A percentile compares a stretch with the other conserved stretches of the same genome.
Evolutionary conservation across 1,140 invertebrate species (phyloP).

Genomic region (Leguminivora glycinivorella): DNA sequence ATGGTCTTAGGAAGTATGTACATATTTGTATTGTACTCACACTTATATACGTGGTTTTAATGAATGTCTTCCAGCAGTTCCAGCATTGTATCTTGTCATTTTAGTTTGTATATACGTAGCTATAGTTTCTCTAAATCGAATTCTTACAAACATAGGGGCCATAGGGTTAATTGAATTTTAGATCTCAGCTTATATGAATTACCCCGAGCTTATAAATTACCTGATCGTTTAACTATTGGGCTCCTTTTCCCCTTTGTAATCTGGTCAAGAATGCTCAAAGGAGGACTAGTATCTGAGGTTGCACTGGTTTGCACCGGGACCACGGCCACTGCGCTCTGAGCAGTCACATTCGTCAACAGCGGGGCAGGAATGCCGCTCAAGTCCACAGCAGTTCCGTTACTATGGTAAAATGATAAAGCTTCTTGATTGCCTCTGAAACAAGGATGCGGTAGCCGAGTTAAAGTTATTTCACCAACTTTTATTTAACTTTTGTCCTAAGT

Average conservation of each 20-base stretch:
- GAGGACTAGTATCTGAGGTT: background rate
- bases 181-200: background rate
- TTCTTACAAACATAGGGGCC: no score
- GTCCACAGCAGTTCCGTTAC: conserved; percentile 56
- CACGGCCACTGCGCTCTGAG: conserved; percentile 54
- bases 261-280: background rate
- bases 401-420: conserved; percentile 54
- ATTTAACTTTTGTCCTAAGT: no score
- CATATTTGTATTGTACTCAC: no score
- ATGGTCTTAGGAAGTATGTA: no score
- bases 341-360: conserved; percentile 60
- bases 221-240: conserved; percentile 3
- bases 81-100: no score
- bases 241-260: background rate
- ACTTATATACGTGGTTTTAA: no score
- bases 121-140: no score
- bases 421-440: conserved; percentile 56
- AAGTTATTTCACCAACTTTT: no score
- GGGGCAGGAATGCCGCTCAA: conserved; percentile 49
- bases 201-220: background rate
- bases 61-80: no score
- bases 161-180: no score
- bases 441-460: background rate
- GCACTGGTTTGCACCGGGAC: conserved; percentile 39
- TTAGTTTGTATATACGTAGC: no score